These are phyloP conservation scores for Micronisus gabar DNA, from an alignment of 2,113 vertebrate species.

Conservation along the genomic window DNA sequence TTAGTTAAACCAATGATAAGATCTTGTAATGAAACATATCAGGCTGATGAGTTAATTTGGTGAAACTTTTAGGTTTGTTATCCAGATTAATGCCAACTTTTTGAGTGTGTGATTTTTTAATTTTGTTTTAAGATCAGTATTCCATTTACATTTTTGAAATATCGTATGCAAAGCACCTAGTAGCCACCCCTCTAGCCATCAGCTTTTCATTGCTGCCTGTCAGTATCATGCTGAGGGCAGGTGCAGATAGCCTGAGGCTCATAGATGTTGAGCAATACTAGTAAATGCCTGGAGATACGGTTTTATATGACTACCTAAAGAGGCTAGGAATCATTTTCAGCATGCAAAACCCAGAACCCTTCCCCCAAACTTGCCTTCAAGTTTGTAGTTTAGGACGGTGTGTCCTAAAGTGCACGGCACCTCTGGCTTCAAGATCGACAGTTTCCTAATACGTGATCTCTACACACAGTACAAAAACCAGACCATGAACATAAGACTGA, in stretches of 20 bases:
- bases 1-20: neutral
- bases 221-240: slow-evolving; percentile 29
- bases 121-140: neutral
- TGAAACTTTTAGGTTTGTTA: neutral
- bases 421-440: neutral
- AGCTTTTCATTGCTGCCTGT: slow-evolving; percentile 16
- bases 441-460: neutral
- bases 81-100: neutral
- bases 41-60: slow-evolving; percentile 12
- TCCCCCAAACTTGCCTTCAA: neutral
- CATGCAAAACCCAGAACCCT: neutral
- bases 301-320: neutral
- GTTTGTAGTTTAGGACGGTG: neutral
- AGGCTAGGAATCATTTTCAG: neutral
- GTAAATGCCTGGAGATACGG: neutral
- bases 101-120: neutral
- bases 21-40: neutral
- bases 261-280: neutral
- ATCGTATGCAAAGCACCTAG: neutral
- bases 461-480: neutral
- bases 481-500: neutral
- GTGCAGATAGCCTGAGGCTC: slow-evolving; percentile 20
- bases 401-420: neutral
- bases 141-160: neutral
- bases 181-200: neutral